Conservation (phyloP, 2,888 invertebrate species). For the Amiota communis region DNA sequence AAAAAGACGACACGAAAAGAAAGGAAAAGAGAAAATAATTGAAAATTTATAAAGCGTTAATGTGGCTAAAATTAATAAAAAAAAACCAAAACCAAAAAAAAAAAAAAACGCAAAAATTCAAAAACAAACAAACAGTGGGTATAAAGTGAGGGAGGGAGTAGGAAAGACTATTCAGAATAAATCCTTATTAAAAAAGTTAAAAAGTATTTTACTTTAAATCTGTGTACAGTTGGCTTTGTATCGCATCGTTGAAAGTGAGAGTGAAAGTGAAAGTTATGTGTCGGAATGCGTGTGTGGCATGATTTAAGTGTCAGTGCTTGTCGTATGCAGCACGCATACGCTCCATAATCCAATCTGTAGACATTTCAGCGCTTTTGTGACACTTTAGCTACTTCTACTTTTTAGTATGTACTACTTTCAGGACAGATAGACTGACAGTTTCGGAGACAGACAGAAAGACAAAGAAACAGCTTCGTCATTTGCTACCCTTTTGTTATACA, state of each 20-base stretch:
- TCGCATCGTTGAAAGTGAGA: no score
- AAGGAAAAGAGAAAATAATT: constrained; percentile 44
- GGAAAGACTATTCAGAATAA: no score
- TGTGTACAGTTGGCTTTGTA: not conserved
- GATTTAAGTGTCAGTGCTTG: not conserved
- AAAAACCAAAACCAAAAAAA: not conserved
- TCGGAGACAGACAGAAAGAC: not conserved
- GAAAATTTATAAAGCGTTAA: constrained; percentile 60
- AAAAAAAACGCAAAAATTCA: not conserved
- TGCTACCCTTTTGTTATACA: not conserved
- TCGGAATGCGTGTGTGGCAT: not conserved
- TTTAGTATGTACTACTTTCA: not conserved
- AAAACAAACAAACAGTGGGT: no score
- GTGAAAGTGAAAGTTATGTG: no score
- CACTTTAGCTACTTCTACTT: constrained; percentile 1
- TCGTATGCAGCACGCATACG: constrained; percentile 12
- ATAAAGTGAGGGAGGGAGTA: no score
- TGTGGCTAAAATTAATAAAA: constrained; percentile 6
- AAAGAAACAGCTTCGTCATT: not conserved
- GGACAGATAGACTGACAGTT: not conserved
- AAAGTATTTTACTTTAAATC: not conserved
- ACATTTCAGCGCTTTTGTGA: constrained; percentile 18
- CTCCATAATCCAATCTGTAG: constrained; percentile 18
- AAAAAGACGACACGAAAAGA: not conserved
- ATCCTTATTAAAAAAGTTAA: no score